Evolutionary conservation across 2,113 vertebrate genomes (phyloP).

Genomic region (Vicugna pacos): DNA sequence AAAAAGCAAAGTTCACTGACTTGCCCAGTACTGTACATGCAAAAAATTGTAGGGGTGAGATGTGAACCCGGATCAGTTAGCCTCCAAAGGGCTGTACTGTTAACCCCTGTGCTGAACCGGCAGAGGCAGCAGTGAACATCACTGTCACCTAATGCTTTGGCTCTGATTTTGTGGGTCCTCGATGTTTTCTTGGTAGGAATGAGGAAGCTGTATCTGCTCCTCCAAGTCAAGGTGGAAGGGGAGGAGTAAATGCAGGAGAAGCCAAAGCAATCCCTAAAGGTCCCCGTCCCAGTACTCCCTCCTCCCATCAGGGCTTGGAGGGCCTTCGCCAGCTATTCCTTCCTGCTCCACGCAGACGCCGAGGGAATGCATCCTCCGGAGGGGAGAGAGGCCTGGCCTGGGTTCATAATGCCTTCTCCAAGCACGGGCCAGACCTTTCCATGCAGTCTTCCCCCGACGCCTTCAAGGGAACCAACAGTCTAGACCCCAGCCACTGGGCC

Average conservation of each 20-base stretch:
- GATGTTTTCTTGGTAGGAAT: background rate
- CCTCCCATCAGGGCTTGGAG: background rate
- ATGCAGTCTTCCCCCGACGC: background rate
- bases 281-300: background rate
- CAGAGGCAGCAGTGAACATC: background rate
- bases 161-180: background rate
- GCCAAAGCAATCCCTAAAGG: background rate
- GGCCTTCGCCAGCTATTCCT: background rate
- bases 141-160: fast-evolving
- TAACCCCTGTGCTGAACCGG: background rate
- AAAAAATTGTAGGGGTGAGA: background rate
- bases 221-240: background rate
- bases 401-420: background rate
- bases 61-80: background rate
- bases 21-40: background rate
- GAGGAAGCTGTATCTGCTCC: background rate
- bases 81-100: background rate
- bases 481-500: background rate
- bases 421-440: background rate
- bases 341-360: background rate
- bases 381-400: background rate
- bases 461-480: background rate
- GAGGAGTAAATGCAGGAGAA: background rate
- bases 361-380: too few species aligned
- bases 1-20: background rate